These are phyloP conservation scores for Oncorhynchus mykiss DNA, from an alignment of 2,113 vertebrate genomes.

Conservation along the genomic window DNA sequence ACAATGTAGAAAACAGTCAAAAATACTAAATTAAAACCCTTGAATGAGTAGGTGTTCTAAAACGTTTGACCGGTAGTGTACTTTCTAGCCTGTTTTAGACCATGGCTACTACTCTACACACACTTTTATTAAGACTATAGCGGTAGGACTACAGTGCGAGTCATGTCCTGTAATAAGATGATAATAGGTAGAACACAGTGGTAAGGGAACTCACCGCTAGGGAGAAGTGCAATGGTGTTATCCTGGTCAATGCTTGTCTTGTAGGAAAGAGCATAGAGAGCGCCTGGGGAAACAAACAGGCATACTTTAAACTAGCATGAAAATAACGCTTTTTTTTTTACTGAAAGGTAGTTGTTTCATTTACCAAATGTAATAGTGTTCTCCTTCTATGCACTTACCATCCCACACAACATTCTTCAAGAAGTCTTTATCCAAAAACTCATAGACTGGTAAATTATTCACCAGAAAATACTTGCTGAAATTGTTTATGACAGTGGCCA, in stretches of 20 bases:
- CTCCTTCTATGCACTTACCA: too few relatives aligned
- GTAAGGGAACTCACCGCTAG: constrained; percentile 76
- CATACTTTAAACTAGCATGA: neutral
- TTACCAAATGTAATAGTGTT: neutral
- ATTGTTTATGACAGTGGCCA: constrained; percentile 68
- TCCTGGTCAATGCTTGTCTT: constrained; percentile 88
- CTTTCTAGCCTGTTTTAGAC: neutral
- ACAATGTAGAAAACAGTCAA: too few relatives aligned
- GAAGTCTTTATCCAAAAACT: constrained; percentile 77
- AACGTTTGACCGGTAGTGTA: too few relatives aligned
- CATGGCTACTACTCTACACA: neutral
- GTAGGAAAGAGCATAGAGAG: constrained; percentile 80
- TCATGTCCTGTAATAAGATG: too few relatives aligned
- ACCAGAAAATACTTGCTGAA: constrained; percentile 82
- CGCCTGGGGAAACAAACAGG: constrained; percentile 64
- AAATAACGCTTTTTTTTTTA: too few relatives aligned
- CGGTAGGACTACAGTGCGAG: neutral
- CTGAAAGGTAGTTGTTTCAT: neutral
- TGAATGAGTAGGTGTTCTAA: neutral
- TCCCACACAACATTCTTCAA: constrained; percentile 77
- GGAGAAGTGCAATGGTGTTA: constrained; percentile 79
- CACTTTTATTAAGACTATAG: neutral
- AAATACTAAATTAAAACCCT: neutral
- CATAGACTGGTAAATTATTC: constrained; percentile 75
- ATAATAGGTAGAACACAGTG: neutral